Base-by-base conservation (phyloP, 2,113 vertebrate species). In the Sapayoa aenigma region DNA sequence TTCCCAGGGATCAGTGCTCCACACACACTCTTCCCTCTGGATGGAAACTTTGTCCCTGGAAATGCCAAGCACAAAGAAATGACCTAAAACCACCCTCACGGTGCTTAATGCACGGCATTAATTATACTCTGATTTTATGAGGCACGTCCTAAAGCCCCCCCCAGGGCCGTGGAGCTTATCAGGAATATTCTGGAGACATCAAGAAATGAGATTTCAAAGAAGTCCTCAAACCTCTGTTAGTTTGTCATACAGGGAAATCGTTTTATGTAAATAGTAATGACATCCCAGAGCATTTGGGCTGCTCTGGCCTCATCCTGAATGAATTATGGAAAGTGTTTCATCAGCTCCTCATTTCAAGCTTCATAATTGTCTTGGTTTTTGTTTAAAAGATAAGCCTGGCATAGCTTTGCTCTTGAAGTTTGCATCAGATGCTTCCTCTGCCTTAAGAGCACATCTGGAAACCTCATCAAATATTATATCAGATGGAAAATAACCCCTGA, bases 111-210 rank as follows among this genome's bases (percentile, higher is more conserved):
- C 28, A 25, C 25, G 24, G 3, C 19, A 6, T 37, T 18, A 41
- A 72, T 76, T 55, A 75, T 35, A 75, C 47, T 42, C 41, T 17
- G 33, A 19, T 74, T 94, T 89, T 56, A 35, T n/a, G 58, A 76
- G 71, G 49, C 49, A 8, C 31, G 60, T n/a, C 33, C 66, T 30
- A 4, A 41, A 6, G 53, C 25, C 27, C 12, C 17, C 66, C 74
- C 39, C 25, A 4, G 81, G 87, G 71, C 49, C 41, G 35, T 6
- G 41, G 73, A 44, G 58, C 23, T 85, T 82, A 87, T 96, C 81
- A 39, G 53, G 78, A 95, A 95, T 69, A 80, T 90, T 83, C 92
- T 39, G n/a, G 71, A 95, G 94, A 87, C 92, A 95, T 31, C 59
- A 84, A 50, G 47, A 87, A 94, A 65, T 0, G 4, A 79, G n/a